Percentiles rank a stretch among this genome's conserved stretches.
These are phyloP conservation scores for Acronicta leporina DNA, from an alignment of 2,888 invertebrate species.

Conservation along the genomic window DNA sequence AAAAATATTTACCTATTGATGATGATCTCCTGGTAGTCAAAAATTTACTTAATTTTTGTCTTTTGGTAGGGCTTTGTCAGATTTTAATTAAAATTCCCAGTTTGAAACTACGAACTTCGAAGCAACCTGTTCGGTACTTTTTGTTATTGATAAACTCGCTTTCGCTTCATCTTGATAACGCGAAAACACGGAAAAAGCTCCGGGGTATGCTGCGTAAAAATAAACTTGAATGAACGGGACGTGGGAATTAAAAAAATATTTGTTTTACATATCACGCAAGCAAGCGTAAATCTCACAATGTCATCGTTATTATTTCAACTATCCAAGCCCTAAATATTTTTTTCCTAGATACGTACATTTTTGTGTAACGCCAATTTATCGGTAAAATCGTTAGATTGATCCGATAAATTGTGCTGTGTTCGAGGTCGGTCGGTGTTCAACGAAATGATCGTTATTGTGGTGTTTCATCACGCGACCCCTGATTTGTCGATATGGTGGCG, in stretches of 20 bases:
- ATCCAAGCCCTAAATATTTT: conserved; percentile 15
- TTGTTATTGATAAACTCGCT: conserved; percentile 41
- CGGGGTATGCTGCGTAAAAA: conserved; percentile 35
- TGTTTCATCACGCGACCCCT: conserved; percentile 43
- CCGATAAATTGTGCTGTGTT: conserved; percentile 56
- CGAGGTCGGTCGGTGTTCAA: conserved; percentile 48
- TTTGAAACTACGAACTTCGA: conserved; percentile 37
- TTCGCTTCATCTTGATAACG: conserved; percentile 37
- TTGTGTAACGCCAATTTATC: conserved; percentile 35
- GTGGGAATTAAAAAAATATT: conserved; percentile 39
- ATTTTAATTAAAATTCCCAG: conserved; percentile 54
- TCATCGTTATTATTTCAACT: conserved; percentile 44
- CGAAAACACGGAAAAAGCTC: conserved; percentile 36
- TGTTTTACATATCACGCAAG: conserved; percentile 25
- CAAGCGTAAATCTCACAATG: conserved; percentile 27
- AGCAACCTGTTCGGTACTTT: conserved; percentile 37
- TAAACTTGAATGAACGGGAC: conserved; percentile 39
- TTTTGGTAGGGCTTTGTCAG: conserved; percentile 39
- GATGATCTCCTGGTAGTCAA: conserved; percentile 29
- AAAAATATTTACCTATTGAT: conserved; percentile 14
- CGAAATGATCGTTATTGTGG: conserved; percentile 51
- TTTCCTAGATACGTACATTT: conserved; percentile 27
- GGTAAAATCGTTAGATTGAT: conserved; percentile 38
- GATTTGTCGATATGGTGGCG: conserved; percentile 40
- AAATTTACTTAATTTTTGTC: conserved; percentile 27